phyloP scores from a whole-genome alignment of 2,113 vertebrate species.

The Salvator merianae region DNA sequence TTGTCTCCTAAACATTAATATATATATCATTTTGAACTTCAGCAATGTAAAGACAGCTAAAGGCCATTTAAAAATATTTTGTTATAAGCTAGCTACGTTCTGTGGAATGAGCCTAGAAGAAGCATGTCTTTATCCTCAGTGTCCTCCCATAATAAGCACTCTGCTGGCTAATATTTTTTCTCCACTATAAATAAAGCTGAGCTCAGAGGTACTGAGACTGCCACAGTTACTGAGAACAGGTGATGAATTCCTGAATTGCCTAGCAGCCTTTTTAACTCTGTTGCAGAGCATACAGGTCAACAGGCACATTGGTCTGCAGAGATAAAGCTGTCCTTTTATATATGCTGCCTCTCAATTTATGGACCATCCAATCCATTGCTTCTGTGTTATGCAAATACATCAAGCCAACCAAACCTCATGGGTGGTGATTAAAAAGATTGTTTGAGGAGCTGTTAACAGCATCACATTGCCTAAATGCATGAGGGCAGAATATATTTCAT shows the following conservation, averaged over 20 bases:
- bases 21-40: neutral
- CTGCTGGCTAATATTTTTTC: neutral
- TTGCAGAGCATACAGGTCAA: neutral
- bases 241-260: neutral
- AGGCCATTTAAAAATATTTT: neutral
- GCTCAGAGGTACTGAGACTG: neutral
- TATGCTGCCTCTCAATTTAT: neutral
- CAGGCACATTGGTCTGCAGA: neutral
- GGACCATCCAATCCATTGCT: neutral
- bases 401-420: too few relatives aligned
- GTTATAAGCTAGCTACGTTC: neutral
- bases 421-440: neutral
- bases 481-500: too few relatives aligned
- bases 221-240: neutral
- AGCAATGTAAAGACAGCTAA: neutral
- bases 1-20: neutral
- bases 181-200: neutral
- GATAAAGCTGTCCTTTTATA: neutral
- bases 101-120: neutral
- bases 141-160: neutral
- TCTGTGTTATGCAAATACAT: neutral
- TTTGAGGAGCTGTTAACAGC: neutral
- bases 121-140: neutral
- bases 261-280: neutral
- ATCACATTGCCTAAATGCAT: neutral